Conservation (phyloP, 2,797 vertebrate genomes). For the Sparidentex hasta region DNA sequence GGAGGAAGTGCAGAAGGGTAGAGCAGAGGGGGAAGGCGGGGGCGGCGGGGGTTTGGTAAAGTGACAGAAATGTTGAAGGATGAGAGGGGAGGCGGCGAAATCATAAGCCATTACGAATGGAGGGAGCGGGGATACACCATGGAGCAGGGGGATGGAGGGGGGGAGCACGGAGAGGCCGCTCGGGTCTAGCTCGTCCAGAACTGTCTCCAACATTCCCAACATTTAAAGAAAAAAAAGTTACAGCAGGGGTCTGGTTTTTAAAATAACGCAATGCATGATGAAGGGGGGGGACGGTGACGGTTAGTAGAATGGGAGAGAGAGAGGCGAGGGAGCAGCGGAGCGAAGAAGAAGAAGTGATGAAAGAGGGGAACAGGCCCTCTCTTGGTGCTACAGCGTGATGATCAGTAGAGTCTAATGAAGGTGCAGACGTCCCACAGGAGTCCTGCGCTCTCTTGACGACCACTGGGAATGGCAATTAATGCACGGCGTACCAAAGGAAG, state of each 20-base stretch:
- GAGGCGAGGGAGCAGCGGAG: constrained; percentile 59
- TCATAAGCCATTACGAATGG: constrained; percentile 71
- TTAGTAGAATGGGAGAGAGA: constrained; percentile 39
- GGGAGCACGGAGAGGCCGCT: constrained; percentile 17
- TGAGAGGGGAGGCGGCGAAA: constrained; percentile 63
- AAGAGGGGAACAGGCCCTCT: constrained; percentile 78
- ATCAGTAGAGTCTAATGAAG: constrained; percentile 88
- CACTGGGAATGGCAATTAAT: constrained; percentile 86
- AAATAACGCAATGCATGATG: constrained; percentile 37
- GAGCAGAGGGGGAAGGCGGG: constrained; percentile 33
- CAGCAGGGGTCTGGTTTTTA: constrained; percentile 56
- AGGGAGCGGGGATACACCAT: constrained; percentile 50
- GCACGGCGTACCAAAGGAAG: constrained; percentile 59
- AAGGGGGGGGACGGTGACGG: constrained; percentile 4
- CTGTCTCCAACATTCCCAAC: constrained; percentile 29
- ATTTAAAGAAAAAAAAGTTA: constrained; percentile 16
- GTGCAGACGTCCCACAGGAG: constrained; percentile 84
- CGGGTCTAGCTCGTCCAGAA: constrained; percentile 54
- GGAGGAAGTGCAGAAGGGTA: constrained; percentile 54
- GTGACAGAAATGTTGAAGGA: constrained; percentile 77
- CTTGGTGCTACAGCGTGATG: constrained; percentile 80
- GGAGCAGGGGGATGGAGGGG: not conserved
- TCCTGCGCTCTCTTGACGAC: constrained; percentile 73
- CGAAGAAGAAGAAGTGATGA: constrained; percentile 75
- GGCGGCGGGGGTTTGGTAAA: constrained; percentile 13